These are phyloP conservation scores for Phaonia tiefii DNA, from an alignment of 2,888 invertebrate species.

Conservation along the genomic window DNA sequence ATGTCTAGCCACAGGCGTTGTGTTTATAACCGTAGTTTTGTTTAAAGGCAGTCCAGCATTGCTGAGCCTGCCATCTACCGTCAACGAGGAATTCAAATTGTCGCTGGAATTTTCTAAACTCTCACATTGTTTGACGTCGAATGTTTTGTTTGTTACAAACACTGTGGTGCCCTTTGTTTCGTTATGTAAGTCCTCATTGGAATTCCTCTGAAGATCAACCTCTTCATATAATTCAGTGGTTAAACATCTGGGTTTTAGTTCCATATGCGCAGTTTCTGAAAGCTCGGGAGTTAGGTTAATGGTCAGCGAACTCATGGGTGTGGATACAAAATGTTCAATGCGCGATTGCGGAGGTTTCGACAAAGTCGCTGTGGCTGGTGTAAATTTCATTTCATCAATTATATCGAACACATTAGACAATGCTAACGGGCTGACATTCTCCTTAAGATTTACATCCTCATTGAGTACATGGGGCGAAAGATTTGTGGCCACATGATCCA, in stretches of 20 bases:
- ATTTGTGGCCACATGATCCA: constrained; percentile 32
- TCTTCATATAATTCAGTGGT: constrained; percentile 52
- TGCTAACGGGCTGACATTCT: constrained; percentile 80
- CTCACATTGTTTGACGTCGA: constrained; percentile 73
- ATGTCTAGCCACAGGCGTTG: constrained; percentile 70
- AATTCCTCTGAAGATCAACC: not conserved
- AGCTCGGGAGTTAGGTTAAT: constrained; percentile 2
- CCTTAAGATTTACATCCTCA: constrained; percentile 75
- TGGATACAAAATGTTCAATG: constrained; percentile 76
- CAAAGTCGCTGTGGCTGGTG: constrained; percentile 73
- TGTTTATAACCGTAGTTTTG: constrained; percentile 74
- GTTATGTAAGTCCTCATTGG: constrained; percentile 53
- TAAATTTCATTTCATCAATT: constrained; percentile 79
- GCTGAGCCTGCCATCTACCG: constrained; percentile 55
- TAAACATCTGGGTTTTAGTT: constrained; percentile 75
- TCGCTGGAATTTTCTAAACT: constrained; percentile 71
- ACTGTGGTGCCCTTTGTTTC: constrained; percentile 53
- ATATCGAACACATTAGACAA: constrained; percentile 75
- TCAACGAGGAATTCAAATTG: constrained; percentile 68
- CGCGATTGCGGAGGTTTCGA: constrained; percentile 57
- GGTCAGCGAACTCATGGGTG: constrained; percentile 71
- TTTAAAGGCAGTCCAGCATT: constrained; percentile 69
- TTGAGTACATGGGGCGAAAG: constrained; percentile 43
- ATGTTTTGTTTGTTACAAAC: constrained; percentile 75
- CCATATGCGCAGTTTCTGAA: constrained; percentile 38